A percentile compares a stretch with the other conserved stretches of the same genome.
phyloP scores from a whole-genome alignment of 2,113 vertebrate species.

The Varanus salvator region DNA sequence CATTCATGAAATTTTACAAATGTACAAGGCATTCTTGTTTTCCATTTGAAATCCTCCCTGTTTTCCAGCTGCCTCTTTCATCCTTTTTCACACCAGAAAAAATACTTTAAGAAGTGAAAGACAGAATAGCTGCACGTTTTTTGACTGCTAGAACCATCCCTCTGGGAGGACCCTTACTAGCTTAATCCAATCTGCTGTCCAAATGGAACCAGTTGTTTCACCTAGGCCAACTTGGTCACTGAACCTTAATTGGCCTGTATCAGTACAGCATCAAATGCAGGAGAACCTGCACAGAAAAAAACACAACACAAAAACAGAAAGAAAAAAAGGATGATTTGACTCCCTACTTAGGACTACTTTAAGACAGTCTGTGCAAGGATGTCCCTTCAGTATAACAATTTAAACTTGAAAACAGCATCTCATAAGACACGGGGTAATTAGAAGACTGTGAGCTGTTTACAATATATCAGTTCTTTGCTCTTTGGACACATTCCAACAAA shows the following conservation, averaged over 20 bases:
- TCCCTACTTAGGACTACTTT: background rate
- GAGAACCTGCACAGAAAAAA: background rate
- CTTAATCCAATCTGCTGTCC: background rate
- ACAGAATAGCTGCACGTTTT: too few relatives aligned
- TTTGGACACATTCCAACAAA: background rate
- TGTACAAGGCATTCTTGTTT: too few relatives aligned
- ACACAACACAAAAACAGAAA: background rate
- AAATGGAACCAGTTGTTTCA: background rate
- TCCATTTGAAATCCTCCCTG: too few relatives aligned
- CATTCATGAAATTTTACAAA: too few relatives aligned
- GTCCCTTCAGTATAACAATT: background rate
- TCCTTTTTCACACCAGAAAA: too few relatives aligned
- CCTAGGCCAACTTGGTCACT: background rate
- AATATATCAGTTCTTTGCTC: background rate
- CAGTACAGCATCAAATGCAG: background rate
- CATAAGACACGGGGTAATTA: background rate
- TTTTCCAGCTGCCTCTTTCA: too few relatives aligned
- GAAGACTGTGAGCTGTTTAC: background rate
- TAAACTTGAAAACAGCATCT: background rate
- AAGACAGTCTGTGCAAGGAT: background rate
- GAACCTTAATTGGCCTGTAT: background rate
- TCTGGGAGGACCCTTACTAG: background rate
- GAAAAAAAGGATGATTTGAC: too few relatives aligned
- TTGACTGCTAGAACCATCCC: too few relatives aligned
- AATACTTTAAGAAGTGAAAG: too few relatives aligned